Conservation (phyloP, 2,797 vertebrate species). For the Thamnophis elegans region DNA sequence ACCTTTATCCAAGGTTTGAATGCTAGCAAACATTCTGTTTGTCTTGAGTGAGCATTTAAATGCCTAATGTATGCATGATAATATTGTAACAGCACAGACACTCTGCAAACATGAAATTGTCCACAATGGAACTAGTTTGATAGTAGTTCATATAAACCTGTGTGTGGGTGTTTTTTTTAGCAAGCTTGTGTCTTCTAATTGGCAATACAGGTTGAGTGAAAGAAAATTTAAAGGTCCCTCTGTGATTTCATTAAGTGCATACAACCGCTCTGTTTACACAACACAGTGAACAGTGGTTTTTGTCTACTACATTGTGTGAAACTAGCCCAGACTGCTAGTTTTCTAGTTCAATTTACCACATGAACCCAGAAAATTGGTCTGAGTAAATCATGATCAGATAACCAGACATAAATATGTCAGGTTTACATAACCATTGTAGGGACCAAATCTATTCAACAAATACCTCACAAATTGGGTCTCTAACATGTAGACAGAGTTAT, state of each 20-base stretch:
- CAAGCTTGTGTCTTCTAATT: not conserved
- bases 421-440: not conserved
- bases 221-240: not conserved
- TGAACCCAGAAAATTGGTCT: not conserved
- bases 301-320: not conserved
- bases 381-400: not conserved
- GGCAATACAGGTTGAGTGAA: not conserved
- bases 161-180: not conserved
- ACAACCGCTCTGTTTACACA: not conserved
- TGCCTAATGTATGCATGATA: not conserved
- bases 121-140: not conserved
- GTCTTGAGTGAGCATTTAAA: not conserved
- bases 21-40: not conserved
- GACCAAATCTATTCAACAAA: not conserved
- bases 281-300: not conserved
- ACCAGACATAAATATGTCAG: not conserved
- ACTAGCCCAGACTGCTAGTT: not conserved
- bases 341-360: not conserved
- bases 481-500: not conserved
- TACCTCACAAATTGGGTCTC: not conserved
- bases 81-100: not conserved
- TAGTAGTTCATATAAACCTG: not conserved
- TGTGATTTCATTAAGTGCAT: not conserved
- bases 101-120: not conserved
- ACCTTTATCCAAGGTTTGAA: not conserved